These are phyloP conservation scores for Toxotes lorentzi DNA, from an alignment of 2,797 vertebrate genomes.

Conservation along the genomic window DNA sequence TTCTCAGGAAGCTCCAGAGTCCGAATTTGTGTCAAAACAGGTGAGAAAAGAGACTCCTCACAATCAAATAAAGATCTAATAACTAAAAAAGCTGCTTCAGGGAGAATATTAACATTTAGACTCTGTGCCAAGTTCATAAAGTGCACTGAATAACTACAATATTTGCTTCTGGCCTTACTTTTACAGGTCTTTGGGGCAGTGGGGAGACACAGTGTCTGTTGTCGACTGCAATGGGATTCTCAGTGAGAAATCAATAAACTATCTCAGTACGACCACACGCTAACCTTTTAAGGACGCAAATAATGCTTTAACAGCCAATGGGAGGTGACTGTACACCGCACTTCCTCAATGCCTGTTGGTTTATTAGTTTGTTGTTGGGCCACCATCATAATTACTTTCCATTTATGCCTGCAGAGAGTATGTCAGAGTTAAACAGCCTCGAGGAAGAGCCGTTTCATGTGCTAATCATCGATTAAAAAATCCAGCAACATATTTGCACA, in stretches of 20 bases:
- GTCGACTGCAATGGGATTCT: constrained; percentile 57
- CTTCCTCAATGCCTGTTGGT: constrained; percentile 52
- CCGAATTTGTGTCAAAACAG: constrained; percentile 28
- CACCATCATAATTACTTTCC: constrained; percentile 66
- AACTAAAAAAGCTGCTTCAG: constrained; percentile 17
- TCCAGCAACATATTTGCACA: constrained; percentile 56
- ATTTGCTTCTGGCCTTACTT: constrained; percentile 38
- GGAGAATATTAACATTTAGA: constrained; percentile 29
- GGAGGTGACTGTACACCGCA: constrained; percentile 25
- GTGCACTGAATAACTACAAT: constrained; percentile 1
- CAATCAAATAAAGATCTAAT: constrained; percentile 18
- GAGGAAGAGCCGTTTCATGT: constrained; percentile 56
- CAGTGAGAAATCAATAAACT: constrained; percentile 72
- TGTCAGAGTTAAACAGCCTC: constrained; percentile 61
- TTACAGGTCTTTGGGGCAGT: constrained; percentile 44
- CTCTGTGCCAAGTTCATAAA: constrained; percentile 30
- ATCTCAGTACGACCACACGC: constrained; percentile 62
- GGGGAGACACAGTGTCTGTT: constrained; percentile 32
- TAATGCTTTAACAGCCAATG: constrained; percentile 50
- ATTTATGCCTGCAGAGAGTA: constrained; percentile 54
- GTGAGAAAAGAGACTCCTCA: constrained; percentile 7
- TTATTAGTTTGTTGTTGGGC: constrained; percentile 62
- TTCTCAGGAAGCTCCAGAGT: constrained; percentile 17
- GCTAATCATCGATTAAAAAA: constrained; percentile 67
- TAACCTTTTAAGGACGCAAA: constrained; percentile 54